These are phyloP conservation scores for Hepsetus odoe DNA, from an alignment of 2,113 vertebrate species.

Conservation along the genomic window DNA sequence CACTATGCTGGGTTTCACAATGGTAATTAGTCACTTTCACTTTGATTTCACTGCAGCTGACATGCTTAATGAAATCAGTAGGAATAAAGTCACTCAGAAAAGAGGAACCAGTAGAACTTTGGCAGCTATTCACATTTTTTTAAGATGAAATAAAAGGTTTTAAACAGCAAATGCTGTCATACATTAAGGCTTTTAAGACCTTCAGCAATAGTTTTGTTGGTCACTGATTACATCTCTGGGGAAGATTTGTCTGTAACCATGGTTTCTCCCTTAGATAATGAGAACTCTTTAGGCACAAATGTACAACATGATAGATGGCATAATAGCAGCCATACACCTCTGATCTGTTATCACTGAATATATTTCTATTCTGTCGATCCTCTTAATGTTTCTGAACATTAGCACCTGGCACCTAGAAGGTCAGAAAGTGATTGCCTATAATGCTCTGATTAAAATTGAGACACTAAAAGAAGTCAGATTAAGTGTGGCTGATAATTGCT, in stretches of 20 bases:
- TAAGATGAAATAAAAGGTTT: not conserved
- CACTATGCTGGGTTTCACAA: too few relatives aligned
- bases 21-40: too few relatives aligned
- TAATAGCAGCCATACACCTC: not conserved
- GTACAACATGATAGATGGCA: not conserved
- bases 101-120: not conserved
- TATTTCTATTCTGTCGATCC: not conserved
- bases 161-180: not conserved
- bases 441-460: not conserved
- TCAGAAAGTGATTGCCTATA: not conserved
- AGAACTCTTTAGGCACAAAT: not conserved
- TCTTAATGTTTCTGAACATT: not conserved
- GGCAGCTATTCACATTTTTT: not conserved
- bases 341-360: not conserved
- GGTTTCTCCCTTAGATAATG: too few relatives aligned
- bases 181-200: not conserved
- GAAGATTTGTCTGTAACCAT: too few relatives aligned
- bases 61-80: too few relatives aligned
- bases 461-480: too few relatives aligned
- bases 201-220: not conserved
- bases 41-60: too few relatives aligned
- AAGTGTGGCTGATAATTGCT: not conserved
- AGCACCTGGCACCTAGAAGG: not conserved
- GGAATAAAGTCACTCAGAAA: not conserved
- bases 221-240: not conserved